Evolutionary conservation across 2,113 vertebrate genomes (phyloP), one percentile per base, ranked within the genome.

Genomic region (Clarias gariepinus): DNA sequence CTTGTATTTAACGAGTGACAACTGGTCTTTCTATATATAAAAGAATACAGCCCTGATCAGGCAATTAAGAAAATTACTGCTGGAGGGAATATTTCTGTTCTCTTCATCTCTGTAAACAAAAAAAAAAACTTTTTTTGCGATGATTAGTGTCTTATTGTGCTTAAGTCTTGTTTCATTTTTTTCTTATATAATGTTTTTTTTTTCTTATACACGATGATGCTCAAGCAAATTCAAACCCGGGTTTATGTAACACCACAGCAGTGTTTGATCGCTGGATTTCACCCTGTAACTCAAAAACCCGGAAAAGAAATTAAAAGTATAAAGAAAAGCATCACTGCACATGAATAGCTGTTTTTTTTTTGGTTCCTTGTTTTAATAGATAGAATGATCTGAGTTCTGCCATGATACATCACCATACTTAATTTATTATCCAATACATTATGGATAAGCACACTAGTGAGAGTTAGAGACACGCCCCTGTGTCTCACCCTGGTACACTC

Each of bases 41-140:
- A 87, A 94, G 94, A 89, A 21, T 18, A 15, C 9, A 19, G 12
- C n/a, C 12, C 0, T 25, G 76, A 68, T 21, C 18, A 0, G 2
- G 19, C 7, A 81, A 79, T 93, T n/a, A 18, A 25, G 76, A 89
- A 90, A 79, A 88, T 95, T 64, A 92, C 83, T 4, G 93, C 93
- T 47, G 93, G 92, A 87, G 91, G 85, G 85, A 90, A 94, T 86
- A 52, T 89, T 85, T 94, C 93, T 0, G 91, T 92, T 88, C 90
- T 87, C 9, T 86, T 90, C 6, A 69, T 58, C 74, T 28, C 19
- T 1, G 94, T 94, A 87, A 66, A n/a, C 0, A 21, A 28, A 18
- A 79, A 79, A 3, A n/a, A n/a, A n/a, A n/a, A n/a, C n/a, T n/a
- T n/a, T n/a, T n/a, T n/a, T n/a, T n/a, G n/a, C n/a, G 1, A 47